Percentiles rank a stretch among this genome's conserved stretches.
Conservation (phyloP, 2,113 vertebrate species). For the Carassius gibelio region DNA sequence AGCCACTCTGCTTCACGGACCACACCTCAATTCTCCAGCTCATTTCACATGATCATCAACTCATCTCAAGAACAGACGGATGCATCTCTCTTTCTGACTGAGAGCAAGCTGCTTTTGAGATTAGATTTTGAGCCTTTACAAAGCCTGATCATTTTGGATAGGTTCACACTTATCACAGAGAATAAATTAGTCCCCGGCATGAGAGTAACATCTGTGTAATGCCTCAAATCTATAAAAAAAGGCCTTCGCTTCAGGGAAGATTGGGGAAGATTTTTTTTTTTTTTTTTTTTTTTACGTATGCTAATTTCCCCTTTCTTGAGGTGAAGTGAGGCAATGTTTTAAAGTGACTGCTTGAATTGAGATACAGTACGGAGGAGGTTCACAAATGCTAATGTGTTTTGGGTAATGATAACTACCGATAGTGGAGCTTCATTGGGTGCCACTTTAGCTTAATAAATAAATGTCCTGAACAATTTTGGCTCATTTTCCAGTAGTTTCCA, state of each 20-base stretch:
- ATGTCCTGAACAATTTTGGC: background rate
- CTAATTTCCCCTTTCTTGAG: slow-evolving; percentile 33
- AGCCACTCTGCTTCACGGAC: slow-evolving; percentile 23
- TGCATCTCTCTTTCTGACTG: slow-evolving; percentile 29
- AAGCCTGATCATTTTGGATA: background rate
- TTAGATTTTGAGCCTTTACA: slow-evolving; percentile 20
- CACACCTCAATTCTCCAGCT: slow-evolving; percentile 20
- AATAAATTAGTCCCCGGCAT: background rate
- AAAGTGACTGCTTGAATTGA: slow-evolving; percentile 25
- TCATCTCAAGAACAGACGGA: slow-evolving; percentile 29
- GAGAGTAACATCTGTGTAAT: slow-evolving; percentile 29
- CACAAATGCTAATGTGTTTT: slow-evolving; percentile 14
- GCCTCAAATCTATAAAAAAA: background rate
- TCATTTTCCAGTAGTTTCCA: background rate
- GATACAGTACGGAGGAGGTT: background rate
- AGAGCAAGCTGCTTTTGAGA: slow-evolving; percentile 20
- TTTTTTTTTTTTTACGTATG: slow-evolving; percentile 9
- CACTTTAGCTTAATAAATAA: slow-evolving; percentile 20
- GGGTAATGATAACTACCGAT: slow-evolving; percentile 1
- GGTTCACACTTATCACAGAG: slow-evolving; percentile 27
- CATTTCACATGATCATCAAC: slow-evolving; percentile 34
- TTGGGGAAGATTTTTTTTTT: background rate
- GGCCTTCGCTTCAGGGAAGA: background rate
- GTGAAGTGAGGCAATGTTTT: slow-evolving; percentile 34
- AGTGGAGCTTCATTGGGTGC: background rate